These are phyloP conservation scores for Nyctereutes procyonoides DNA, from an alignment of 2,113 vertebrate species.

Conservation along the genomic window DNA sequence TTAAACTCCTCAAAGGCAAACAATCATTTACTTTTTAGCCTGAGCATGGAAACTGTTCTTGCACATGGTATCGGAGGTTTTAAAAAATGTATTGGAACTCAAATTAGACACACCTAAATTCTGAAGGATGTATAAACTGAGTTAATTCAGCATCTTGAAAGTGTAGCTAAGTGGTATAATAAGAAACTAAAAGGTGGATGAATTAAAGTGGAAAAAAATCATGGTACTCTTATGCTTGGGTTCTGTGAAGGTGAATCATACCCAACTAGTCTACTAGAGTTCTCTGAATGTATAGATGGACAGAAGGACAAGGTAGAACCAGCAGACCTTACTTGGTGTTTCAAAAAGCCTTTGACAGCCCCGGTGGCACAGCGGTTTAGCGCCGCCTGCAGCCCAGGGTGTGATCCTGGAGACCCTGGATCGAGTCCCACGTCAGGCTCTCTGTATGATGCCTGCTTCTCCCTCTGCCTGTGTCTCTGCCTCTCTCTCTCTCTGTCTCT, in stretches of 20 bases:
- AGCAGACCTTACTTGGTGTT: not conserved
- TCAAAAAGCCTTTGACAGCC: conserved; percentile 20
- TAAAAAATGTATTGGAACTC: not conserved
- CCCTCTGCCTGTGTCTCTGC: too few species aligned
- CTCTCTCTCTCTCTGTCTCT: too few species aligned
- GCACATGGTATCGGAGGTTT: not conserved
- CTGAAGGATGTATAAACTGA: not conserved
- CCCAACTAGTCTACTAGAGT: not conserved
- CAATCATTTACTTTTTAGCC: conserved; percentile 3
- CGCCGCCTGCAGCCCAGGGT: too few species aligned
- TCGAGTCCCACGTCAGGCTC: too few species aligned
- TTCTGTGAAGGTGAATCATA: not conserved
- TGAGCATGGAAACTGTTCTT: not conserved
- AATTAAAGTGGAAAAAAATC: not conserved
- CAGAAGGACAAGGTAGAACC: not conserved
- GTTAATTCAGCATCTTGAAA: not conserved
- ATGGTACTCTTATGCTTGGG: not conserved
- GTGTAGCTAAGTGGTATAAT: not conserved
- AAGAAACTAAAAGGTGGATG: not conserved
- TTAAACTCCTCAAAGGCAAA: not conserved
- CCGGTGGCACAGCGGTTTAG: too few species aligned
- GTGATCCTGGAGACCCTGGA: too few species aligned
- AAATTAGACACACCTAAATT: conserved; percentile 23
- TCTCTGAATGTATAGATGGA: not conserved
- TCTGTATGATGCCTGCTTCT: too few species aligned